Conservation (phyloP, 2,113 vertebrate species). For the Hymenochirus boettgeri region DNA sequence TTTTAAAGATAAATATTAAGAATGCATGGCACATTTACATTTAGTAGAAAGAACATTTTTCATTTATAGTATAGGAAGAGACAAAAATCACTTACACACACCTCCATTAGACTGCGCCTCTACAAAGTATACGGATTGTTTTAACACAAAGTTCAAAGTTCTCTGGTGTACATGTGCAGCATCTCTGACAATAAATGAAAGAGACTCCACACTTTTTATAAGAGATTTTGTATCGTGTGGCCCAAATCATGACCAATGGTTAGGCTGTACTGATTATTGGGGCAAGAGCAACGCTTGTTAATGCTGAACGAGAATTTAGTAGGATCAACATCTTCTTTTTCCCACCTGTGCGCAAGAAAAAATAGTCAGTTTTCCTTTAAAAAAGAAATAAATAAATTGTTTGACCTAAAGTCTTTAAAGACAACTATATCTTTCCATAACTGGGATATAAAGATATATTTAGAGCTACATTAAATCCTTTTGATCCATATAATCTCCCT, state of each 20-base stretch:
- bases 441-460: too few relatives aligned
- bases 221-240: conserved; percentile 97
- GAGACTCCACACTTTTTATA: conserved; percentile 92
- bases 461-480: too few relatives aligned
- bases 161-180: conserved; percentile 95
- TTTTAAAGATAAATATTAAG: too few relatives aligned
- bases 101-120: conserved; percentile 97
- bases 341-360: conserved; percentile 73
- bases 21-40: too few relatives aligned
- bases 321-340: conserved; percentile 85
- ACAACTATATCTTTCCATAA: too few relatives aligned
- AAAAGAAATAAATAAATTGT: too few relatives aligned
- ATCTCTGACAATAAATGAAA: conserved; percentile 95
- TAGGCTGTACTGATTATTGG: conserved; percentile 95
- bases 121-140: conserved; percentile 93
- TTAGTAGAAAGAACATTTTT: too few relatives aligned
- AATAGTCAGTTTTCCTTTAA: too few relatives aligned
- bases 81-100: conserved; percentile 54
- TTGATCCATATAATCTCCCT: too few relatives aligned
- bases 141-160: conserved; percentile 94
- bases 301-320: conserved; percentile 57
- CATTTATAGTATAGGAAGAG: background rate
- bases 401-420: too few relatives aligned
- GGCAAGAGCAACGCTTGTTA: conserved; percentile 66
- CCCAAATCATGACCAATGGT: conserved; percentile 91